These are phyloP conservation scores for Phymatocera aterrima DNA, from an alignment of 2,888 invertebrate species.

Conservation along the genomic window DNA sequence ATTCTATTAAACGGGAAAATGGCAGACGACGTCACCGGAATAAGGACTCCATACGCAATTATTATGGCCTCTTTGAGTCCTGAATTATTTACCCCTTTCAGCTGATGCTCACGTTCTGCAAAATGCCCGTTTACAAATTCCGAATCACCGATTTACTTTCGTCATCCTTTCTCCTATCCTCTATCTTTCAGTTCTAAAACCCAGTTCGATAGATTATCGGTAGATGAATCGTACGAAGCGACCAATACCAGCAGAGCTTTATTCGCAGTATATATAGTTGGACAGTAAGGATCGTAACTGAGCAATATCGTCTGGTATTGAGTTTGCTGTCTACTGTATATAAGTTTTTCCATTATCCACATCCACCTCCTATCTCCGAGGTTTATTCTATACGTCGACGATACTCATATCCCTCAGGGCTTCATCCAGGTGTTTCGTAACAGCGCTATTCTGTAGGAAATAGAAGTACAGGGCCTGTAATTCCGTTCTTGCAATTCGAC, in stretches of 20 bases:
- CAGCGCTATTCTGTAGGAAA: background rate
- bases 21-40: slow-evolving; percentile 34
- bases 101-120: too few species aligned
- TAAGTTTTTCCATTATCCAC: slow-evolving; percentile 34
- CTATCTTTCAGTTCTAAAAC: background rate
- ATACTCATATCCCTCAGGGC: slow-evolving; percentile 23
- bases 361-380: slow-evolving; percentile 5
- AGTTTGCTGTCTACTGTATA: slow-evolving; percentile 27
- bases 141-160: background rate
- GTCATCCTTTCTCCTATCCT: background rate
- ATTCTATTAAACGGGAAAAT: slow-evolving; percentile 39
- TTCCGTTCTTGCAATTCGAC: background rate
- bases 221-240: background rate
- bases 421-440: slow-evolving; percentile 31
- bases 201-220: background rate
- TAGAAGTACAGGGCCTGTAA: background rate
- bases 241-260: slow-evolving; percentile 1
- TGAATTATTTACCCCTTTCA: slow-evolving; percentile 8
- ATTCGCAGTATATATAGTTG: background rate
- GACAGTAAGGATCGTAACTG: slow-evolving; percentile 33
- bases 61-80: background rate
- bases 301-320: slow-evolving; percentile 40
- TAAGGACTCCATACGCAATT: slow-evolving; percentile 38
- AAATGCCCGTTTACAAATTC: background rate
- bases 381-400: slow-evolving; percentile 23